Percentiles rank a stretch among this genome's conserved stretches.
Conservation (phyloP, 2,888 invertebrate genomes). For the Cephus pulcher region DNA sequence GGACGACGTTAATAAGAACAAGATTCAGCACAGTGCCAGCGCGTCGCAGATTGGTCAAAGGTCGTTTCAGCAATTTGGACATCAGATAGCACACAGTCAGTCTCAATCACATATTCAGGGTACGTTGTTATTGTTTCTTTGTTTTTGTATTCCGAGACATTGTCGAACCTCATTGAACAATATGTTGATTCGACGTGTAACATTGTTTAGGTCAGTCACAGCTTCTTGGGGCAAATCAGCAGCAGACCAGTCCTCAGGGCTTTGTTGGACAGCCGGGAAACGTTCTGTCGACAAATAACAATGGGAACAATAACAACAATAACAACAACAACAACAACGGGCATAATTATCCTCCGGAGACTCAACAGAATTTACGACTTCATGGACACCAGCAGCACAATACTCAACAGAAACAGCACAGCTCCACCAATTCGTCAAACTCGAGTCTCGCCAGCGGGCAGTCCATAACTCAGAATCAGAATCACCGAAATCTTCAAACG, state of each 20-base stretch:
- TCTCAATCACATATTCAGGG: slow-evolving; percentile 64
- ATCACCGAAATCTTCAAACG: slow-evolving; percentile 57
- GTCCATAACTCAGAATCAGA: slow-evolving; percentile 47
- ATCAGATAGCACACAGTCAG: slow-evolving; percentile 63
- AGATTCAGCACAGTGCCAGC: slow-evolving; percentile 63
- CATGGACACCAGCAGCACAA: slow-evolving; percentile 70
- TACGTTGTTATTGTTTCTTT: slow-evolving; percentile 23
- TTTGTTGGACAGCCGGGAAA: slow-evolving; percentile 34
- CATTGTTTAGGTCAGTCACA: slow-evolving; percentile 33
- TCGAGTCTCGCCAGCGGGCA: slow-evolving; percentile 61
- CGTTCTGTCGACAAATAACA: slow-evolving; percentile 47
- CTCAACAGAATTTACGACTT: slow-evolving; percentile 67
- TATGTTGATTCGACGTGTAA: background rate
- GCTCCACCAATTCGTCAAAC: slow-evolving; percentile 66
- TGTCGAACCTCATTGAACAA: background rate
- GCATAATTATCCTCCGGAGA: slow-evolving; percentile 68
- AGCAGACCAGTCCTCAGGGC: slow-evolving; percentile 46
- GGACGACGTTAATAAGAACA: slow-evolving; percentile 61
- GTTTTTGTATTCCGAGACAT: background rate
- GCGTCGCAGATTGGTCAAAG: slow-evolving; percentile 61
- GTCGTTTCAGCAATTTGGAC: slow-evolving; percentile 59
- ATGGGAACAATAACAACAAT: slow-evolving; percentile 37
- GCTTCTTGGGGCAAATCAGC: slow-evolving; percentile 40
- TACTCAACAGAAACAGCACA: slow-evolving; percentile 70
- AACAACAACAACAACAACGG: slow-evolving; percentile 62